A percentile compares a stretch with the other conserved stretches of the same genome.
Conservation (phyloP, 1,140 invertebrate genomes). For the Leptonema lineaticorne region DNA sequence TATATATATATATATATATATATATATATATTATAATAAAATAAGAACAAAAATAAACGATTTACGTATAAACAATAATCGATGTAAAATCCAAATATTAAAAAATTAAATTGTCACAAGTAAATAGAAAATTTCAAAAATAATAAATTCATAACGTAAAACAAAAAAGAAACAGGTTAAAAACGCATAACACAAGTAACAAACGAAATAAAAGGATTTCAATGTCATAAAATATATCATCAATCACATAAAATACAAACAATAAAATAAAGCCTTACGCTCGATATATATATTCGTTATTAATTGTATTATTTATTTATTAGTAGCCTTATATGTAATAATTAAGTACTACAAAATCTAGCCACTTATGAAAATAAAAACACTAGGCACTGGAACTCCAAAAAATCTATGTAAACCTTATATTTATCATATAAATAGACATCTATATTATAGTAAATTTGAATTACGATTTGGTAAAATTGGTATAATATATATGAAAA, state of each 20-base stretch:
- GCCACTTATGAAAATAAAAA: slow-evolving; percentile 14
- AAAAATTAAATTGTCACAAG: neutral
- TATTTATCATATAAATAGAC: neutral
- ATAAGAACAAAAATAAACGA: neutral
- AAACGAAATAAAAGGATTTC: neutral
- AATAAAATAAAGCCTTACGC: too few species aligned
- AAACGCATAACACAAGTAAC: neutral
- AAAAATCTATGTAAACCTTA: slow-evolving; percentile 2
- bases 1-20: neutral
- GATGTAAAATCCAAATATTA: neutral
- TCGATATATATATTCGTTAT: too few species aligned
- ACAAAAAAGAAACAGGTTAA: neutral
- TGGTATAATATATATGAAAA: slow-evolving; percentile 15
- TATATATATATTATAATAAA: neutral
- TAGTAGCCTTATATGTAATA: neutral
- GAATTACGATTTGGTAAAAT: slow-evolving; percentile 35
- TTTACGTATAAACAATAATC: neutral
- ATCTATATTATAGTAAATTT: neutral
- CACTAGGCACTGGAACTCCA: slow-evolving; percentile 16
- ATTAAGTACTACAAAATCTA: slow-evolving; percentile 10
- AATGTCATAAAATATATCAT: slow-evolving; percentile 8
- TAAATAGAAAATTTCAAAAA: neutral
- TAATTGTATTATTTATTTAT: neutral
- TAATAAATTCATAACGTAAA: neutral
- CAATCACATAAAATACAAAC: neutral